phyloP scores from a whole-genome alignment of 2,797 vertebrate genomes.

The Centroberyx gerrardi region DNA sequence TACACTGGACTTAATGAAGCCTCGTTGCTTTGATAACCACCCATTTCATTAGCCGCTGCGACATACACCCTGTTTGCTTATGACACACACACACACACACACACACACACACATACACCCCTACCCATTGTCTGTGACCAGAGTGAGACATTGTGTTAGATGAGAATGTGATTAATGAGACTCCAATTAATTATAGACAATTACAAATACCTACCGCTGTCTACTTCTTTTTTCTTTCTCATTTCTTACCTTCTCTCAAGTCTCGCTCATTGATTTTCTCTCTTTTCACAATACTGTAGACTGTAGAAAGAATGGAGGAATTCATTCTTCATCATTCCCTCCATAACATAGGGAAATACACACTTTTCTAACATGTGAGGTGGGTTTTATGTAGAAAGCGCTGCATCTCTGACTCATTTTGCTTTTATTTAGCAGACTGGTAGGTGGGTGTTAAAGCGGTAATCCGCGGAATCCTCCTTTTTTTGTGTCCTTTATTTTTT shows the following conservation, averaged over 20 bases:
- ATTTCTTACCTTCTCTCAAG: not conserved
- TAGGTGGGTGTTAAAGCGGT: too few relatives aligned
- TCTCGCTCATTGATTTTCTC: too few relatives aligned
- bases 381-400: too few relatives aligned
- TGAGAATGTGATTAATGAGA: slow-evolving; percentile 74
- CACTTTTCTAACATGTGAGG: too few relatives aligned
- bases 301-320: too few relatives aligned
- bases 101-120: slow-evolving; percentile 9
- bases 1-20: slow-evolving; percentile 75
- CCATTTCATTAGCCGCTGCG: slow-evolving; percentile 69
- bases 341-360: too few relatives aligned
- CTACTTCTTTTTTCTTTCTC: slow-evolving; percentile 6
- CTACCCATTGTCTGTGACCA: slow-evolving; percentile 45
- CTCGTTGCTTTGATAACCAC: slow-evolving; percentile 73
- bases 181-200: slow-evolving; percentile 67
- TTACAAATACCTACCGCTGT: slow-evolving; percentile 51
- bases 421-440: too few relatives aligned
- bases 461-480: too few relatives aligned
- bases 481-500: too few relatives aligned
- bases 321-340: too few relatives aligned
- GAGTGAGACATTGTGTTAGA: slow-evolving; percentile 65
- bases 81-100: slow-evolving; percentile 28
- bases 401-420: too few relatives aligned
- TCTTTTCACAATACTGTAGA: too few relatives aligned
- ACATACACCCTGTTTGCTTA: slow-evolving; percentile 48